Evolutionary conservation across 2,797 vertebrate species (phyloP), one percentile per base, ranked within the genome.

Genomic region (Sebastes minor): DNA sequence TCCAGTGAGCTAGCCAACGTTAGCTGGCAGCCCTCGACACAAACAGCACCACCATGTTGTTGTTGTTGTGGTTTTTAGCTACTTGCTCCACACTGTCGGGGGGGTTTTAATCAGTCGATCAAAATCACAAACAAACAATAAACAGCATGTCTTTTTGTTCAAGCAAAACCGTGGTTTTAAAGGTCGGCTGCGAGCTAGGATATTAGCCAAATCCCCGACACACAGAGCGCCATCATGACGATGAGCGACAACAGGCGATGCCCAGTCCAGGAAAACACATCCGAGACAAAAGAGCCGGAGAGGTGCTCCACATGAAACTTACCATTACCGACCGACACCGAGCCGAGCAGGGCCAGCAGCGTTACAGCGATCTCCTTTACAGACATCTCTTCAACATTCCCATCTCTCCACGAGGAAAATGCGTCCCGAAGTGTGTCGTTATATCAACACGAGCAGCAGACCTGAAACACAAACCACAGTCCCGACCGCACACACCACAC

Each of bases 321-420:
- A 97, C 96, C 96, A 30, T 92, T 74, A 81, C 91, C 92, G 89
- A 90, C 76, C 25, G 88, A 86, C 83, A 79, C 88, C 27, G 86
- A 89, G 84, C 93, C 95, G 14, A 84, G 13, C 86, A 96, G 94
- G 91, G 89, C 89, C 68, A 96, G 81, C 80, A 96, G 81, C 77
- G 91, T 67, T 46, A 89, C 84, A 82, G 88, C 87, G 23, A 76
- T 84, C 84, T 78, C 86, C 89, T 81, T 95, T 20, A 94, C 23
- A 95, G 93, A 88, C 96, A 96, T 96, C 79, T 86, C 93, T 92
- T 89, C 93, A 30, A 76, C 83, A 93, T 93, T 95, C 92, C 95
- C 96, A 96, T 96, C 89, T 93, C 96, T 91, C 78, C 87, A 85
- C 93, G 84, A 86, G 74, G 90, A 93, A 95, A 95, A 38, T 69